Evolutionary conservation across 2,113 vertebrate genomes (phyloP).

Genomic region (Trachemys scripta): DNA sequence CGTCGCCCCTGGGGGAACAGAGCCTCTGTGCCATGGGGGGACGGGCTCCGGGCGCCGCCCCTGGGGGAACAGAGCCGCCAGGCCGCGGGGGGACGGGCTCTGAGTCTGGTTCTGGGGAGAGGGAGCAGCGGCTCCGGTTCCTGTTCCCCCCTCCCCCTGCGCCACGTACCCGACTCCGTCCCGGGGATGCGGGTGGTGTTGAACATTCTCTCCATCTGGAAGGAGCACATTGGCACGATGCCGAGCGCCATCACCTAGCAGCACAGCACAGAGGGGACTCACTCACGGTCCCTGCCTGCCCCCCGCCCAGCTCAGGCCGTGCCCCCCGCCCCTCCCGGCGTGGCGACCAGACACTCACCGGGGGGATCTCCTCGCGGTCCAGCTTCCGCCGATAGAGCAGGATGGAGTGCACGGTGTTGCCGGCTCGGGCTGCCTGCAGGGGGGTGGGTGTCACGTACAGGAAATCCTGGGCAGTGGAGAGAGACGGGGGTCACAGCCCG

Average conservation of each 20-base stretch:
- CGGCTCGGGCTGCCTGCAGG: slow-evolving; percentile 89
- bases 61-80: not conserved
- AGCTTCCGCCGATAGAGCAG: slow-evolving; percentile 91
- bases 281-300: too few relatives aligned
- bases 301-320: too few relatives aligned
- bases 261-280: not conserved
- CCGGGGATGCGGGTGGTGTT: slow-evolving; percentile 95
- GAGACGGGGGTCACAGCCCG: not conserved
- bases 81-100: not conserved
- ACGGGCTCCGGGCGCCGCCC: not conserved
- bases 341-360: slow-evolving; percentile 76
- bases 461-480: slow-evolving; percentile 82
- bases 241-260: slow-evolving; percentile 89
- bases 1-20: too few relatives aligned
- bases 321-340: not conserved
- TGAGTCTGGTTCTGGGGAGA: not conserved
- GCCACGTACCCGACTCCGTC: slow-evolving; percentile 85
- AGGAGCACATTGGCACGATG: slow-evolving; percentile 93
- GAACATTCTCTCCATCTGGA: slow-evolving; percentile 95
- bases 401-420: slow-evolving; percentile 89
- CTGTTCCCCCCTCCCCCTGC: accelerated
- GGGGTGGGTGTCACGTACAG: slow-evolving; percentile 83
- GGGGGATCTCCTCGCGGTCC: slow-evolving; percentile 90
- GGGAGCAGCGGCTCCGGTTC: accelerated
- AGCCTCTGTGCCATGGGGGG: accelerated